Conservation (phyloP, 2,113 vertebrate genomes). For the Pan troglodytes region NHGRI_mPanTro3-v2.1_pri NC_072422.2:30494001-30494500, state of each 20-base stretch:
- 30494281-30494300: neutral
- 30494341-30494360: neutral
- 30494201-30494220: rapidly evolving
- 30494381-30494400: neutral
- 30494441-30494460: rapidly evolving
- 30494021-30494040: too few relatives aligned
- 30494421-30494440: rapidly evolving
- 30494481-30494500: rapidly evolving
- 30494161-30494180: rapidly evolving
- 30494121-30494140: too few relatives aligned
- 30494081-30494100: neutral
- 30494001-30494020: rapidly evolving
- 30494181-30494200: rapidly evolving
- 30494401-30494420: rapidly evolving
- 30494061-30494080: neutral
- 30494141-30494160: neutral
- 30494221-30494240: neutral
- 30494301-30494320: neutral
- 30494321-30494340: neutral
- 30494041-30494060: neutral
- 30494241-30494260: neutral
- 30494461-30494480: rapidly evolving
- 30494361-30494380: neutral
- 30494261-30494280: neutral
- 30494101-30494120: neutral